Conservation (phyloP, 2,797 vertebrate genomes). For the Ctenosaura bakeri region DNA sequence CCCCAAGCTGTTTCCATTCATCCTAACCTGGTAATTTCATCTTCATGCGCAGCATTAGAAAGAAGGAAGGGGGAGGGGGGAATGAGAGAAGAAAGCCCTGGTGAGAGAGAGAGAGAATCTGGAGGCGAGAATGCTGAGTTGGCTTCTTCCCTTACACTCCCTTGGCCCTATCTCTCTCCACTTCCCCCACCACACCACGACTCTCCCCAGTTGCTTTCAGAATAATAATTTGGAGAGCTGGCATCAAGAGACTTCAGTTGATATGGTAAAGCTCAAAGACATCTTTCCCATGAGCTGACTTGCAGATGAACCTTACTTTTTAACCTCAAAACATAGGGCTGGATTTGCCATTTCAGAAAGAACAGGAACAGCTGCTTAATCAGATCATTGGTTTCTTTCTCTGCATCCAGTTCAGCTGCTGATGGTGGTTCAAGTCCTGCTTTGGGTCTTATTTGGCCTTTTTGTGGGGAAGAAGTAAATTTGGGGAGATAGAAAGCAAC, state of each 20-base stretch:
- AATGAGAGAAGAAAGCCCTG: not conserved
- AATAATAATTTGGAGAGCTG: conserved; percentile 21
- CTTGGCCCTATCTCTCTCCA: not conserved
- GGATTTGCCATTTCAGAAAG: not conserved
- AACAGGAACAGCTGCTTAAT: not conserved
- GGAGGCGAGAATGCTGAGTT: conserved; percentile 33
- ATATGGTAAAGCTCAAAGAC: conserved; percentile 7
- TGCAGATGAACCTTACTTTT: conserved; percentile 10
- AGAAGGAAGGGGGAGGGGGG: not conserved
- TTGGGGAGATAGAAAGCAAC: not conserved
- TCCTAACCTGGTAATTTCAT: conserved; percentile 52
- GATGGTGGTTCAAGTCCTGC: not conserved
- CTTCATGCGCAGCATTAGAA: conserved; percentile 24
- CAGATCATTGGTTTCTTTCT: not conserved
- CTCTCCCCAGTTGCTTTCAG: not conserved
- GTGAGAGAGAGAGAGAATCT: conserved; percentile 6
- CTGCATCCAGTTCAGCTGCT: not conserved
- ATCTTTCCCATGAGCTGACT: not conserved
- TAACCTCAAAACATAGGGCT: not conserved
- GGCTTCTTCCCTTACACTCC: conserved; percentile 14
- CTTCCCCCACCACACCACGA: not conserved
- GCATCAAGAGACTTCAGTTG: not conserved
- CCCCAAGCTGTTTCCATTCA: conserved; percentile 47
- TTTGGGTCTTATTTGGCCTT: not conserved
- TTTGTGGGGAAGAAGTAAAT: not conserved